Base-by-base conservation (phyloP, 2,888 invertebrate genomes). In the Rugalucina vietnamica region DNA sequence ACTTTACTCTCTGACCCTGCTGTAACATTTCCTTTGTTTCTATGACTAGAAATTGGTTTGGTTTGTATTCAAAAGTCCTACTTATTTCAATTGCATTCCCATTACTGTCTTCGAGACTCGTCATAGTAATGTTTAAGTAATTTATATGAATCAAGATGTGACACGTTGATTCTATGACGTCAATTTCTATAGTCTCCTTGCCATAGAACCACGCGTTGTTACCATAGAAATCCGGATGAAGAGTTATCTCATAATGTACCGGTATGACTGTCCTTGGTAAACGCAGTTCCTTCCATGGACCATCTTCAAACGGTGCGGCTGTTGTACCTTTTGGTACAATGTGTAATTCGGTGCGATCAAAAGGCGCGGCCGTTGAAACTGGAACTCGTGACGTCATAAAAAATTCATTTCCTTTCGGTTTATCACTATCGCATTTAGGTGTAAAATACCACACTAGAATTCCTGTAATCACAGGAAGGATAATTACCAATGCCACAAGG, bases 181-280 rank as follows among this genome's bases (percentile, higher is more conserved):
- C 87, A 0, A 95, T 82, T 72, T 91, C 86, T 36, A 95, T 81
- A n/a, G 95, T 94, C 27, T 90, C 90, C 76, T 92, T 91, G 71
- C 92, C 92, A 79, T 91, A 90, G 82, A 92, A 92, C 82, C 83
- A 84, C 0, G 84, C 89, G 37, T 88, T 93, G 82, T 96, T 96
- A 90, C 96, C 93, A 86, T 96, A 94, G 85, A 97, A 95, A 90
- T 97, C 95, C 0, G 98, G 97, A 92, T 96, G 95, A 49, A 98
- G 94, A 73, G 95, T 95, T 4, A 98, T 94, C 89, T 97, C 96
- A 93, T 98, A 98, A 82, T 96, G 96, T 24, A 93, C 91, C 0
- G 97, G 97, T 34, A 95, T 92, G 0, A 97, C 95, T 54, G 95
- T 93, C 50, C 94, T 95, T 0, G 97, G 96, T 21, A 97, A 94